Percentiles rank a stretch among this genome's conserved stretches.
Evolutionary conservation across 35 echinoderm and acorn worm genomes (phyloP).

Genomic region (Amphiura filiformis): DNA sequence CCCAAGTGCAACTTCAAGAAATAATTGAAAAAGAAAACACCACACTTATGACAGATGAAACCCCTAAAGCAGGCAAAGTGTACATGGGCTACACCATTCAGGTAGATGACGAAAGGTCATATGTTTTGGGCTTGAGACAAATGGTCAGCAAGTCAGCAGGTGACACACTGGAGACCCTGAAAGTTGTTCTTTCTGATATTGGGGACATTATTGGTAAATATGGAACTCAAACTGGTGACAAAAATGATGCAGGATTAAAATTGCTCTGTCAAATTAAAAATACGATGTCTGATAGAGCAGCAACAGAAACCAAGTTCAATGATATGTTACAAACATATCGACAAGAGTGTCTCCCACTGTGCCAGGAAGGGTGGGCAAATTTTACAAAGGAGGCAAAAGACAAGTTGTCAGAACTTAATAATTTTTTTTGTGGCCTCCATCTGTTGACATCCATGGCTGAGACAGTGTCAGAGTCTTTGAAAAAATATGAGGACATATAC

Average conservation of each 20-base stretch:
- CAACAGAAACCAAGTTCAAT: neutral
- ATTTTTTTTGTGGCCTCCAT: neutral
- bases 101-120: neutral
- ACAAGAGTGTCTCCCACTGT: neutral
- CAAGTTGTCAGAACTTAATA: neutral
- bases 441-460: neutral
- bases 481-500: neutral
- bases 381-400: neutral
- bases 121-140: neutral
- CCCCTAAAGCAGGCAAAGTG: neutral
- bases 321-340: neutral
- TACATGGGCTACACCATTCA: neutral
- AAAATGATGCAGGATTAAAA: neutral
- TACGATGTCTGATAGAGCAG: neutral
- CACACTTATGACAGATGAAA: neutral
- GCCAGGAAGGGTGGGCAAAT: neutral
- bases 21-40: neutral
- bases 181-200: neutral
- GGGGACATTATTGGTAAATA: too few relatives aligned
- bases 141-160: neutral
- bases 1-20: neutral
- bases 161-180: neutral
- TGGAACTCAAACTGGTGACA: too few relatives aligned
- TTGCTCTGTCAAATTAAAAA: neutral
- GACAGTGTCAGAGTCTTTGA: neutral